phyloP scores from a whole-genome alignment of 2,888 invertebrate species.

The Amphipyra tragopoginis region DNA sequence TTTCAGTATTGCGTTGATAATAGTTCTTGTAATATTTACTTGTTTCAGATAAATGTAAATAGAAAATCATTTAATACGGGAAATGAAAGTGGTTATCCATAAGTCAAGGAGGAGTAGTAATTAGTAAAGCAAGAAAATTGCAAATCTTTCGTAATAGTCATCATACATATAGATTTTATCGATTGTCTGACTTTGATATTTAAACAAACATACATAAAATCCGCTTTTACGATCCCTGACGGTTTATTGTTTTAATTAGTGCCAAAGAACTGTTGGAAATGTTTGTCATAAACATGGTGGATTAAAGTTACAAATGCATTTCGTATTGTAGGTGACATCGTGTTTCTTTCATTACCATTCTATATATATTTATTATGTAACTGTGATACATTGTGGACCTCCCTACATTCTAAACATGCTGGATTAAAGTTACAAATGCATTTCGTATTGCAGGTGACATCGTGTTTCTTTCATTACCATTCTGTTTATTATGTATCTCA shows the following conservation, averaged over 20 bases:
- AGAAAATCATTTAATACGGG: not conserved
- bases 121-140: constrained; percentile 10
- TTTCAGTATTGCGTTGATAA: constrained; percentile 4
- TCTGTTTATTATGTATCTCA: no score
- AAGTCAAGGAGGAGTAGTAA: not conserved
- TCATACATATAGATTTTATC: constrained; percentile 5
- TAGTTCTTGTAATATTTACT: not conserved
- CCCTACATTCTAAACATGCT: no score
- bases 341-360: no score
- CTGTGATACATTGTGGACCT: no score
- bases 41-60: no score
- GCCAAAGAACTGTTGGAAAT: constrained; percentile 14
- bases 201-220: constrained; percentile 9
- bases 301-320: no score
- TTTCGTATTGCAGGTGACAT: no score
- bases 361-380: no score
- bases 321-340: no score
- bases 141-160: constrained; percentile 1
- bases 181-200: not conserved
- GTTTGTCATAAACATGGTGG: constrained; percentile 7
- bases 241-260: constrained; percentile 11
- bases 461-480: no score
- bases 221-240: constrained; percentile 5
- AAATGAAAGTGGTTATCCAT: constrained; percentile 9
- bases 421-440: no score